Evolutionary conservation across 37 sponge, comb jelly and placozoan species (phyloP), one percentile per base, ranked within the genome.

Genomic region (Mnemiopsis leidyi): DNA sequence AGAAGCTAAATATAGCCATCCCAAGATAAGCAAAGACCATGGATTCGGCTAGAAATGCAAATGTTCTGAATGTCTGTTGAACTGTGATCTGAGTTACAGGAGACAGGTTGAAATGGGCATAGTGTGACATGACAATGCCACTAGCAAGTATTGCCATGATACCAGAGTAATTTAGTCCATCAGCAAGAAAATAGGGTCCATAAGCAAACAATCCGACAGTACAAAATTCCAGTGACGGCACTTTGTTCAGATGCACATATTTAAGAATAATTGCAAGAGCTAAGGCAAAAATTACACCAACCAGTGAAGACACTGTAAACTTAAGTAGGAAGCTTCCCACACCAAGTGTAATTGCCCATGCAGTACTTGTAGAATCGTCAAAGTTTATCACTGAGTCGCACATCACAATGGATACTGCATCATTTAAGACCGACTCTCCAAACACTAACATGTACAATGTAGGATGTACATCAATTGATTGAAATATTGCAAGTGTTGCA

Each of bases 121-220:
- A 97, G 94, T 97, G 98, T 1, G 97, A 95, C 98, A 97, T 97
- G 36, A 96, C 97, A 32, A 97, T 97, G 32, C 98, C 98, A 94
- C 97, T 93, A 92, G 96, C 96, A 38, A 97, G 94, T 26, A 97
- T 94, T 1, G 97, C 95, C 98, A 97, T 97, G 76, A 97, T 97
- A 95, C 95, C 96, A 1, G 97, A 97, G 23, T 96, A 93, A 18
- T 96, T 90, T 32, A 96, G 93, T 21, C 95, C 95, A 85, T 96
- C 97, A 23, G 98, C 95, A 21, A 96, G 69, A 83, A 94, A 95
- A 76, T 96, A 97, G 18, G 98, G 98, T 7, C 93, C 94, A 69
- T 96, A 97, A 23, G 96, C 95, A 38, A 96, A 95, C 29, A 96
- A 69, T 35, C 96, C 83, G 83, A 96, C 92, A 85, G 94, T 96